phyloP scores from a whole-genome alignment of 2,888 invertebrate genomes.

The Philaethria dido region DNA sequence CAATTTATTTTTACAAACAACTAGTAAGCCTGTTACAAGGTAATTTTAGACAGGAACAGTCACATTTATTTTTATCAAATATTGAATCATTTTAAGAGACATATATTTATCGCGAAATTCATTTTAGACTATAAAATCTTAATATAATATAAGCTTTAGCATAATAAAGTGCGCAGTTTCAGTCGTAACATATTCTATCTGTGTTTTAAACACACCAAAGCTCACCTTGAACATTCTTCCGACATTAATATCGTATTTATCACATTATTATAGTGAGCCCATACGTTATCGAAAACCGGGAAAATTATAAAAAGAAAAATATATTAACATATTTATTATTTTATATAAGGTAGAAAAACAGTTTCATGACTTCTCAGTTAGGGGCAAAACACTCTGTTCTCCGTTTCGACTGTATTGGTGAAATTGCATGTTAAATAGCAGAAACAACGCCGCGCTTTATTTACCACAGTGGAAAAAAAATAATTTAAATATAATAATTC shows the following conservation, averaged over 20 bases:
- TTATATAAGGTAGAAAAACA: no score
- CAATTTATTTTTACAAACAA: no score
- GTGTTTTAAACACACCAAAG: constrained; percentile 40
- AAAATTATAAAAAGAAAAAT: background rate
- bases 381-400: no score
- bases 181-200: constrained; percentile 26
- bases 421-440: no score
- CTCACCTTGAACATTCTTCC: constrained; percentile 44
- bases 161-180: constrained; percentile 33
- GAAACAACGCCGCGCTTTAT: no score
- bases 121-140: constrained; percentile 4
- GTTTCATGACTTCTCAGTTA: no score
- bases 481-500: no score
- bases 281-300: constrained; percentile 19
- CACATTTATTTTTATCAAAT: background rate
- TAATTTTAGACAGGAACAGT: background rate
- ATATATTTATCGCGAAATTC: constrained; percentile 3
- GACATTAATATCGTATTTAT: constrained; percentile 41
- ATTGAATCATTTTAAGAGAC: background rate
- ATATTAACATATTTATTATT: no score
- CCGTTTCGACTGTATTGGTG: no score
- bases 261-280: constrained; percentile 36
- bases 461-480: no score
- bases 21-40: background rate
- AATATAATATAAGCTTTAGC: constrained; percentile 2